These are phyloP conservation scores for Polypedilum pembai DNA, from an alignment of 1,140 invertebrate species.

Conservation along the genomic window DNA sequence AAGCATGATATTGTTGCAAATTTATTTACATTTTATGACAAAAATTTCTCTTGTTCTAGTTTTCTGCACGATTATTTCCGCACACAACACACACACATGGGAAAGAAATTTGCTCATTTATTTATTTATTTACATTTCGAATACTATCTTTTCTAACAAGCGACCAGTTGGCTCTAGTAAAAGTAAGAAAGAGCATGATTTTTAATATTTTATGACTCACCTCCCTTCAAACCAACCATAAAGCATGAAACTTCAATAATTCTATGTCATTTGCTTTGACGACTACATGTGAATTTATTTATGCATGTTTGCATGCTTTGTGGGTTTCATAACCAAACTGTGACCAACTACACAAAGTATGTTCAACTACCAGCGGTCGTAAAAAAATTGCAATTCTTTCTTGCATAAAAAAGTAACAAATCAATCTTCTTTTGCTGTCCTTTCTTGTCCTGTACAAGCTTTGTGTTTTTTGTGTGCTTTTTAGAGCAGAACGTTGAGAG, in stretches of 20 bases:
- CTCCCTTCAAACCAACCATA: background rate
- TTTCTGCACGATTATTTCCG: background rate
- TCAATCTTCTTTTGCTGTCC: background rate
- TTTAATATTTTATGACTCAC: background rate
- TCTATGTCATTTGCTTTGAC: slow-evolving; percentile 6
- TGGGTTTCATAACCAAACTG: no score
- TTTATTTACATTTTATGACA: slow-evolving; percentile 28
- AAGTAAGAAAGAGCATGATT: background rate
- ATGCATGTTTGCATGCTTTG: no score
- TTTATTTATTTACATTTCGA: no score
- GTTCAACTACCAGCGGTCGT: background rate
- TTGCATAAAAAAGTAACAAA: slow-evolving; percentile 18
- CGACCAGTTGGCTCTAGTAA: background rate
- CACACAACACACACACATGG: background rate
- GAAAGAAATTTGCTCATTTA: background rate
- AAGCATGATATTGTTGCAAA: slow-evolving; percentile 4
- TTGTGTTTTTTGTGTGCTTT: background rate
- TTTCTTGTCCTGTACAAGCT: background rate
- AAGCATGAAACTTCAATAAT: slow-evolving; percentile 7
- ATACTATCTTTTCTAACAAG: background rate
- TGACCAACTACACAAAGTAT: no score
- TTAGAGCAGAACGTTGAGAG: background rate
- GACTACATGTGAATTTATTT: background rate
- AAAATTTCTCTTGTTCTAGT: background rate
- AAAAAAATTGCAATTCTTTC: slow-evolving; percentile 13